Base-by-base conservation (phyloP, 2,113 vertebrate genomes). In the Pygoscelis adeliae region DNA sequence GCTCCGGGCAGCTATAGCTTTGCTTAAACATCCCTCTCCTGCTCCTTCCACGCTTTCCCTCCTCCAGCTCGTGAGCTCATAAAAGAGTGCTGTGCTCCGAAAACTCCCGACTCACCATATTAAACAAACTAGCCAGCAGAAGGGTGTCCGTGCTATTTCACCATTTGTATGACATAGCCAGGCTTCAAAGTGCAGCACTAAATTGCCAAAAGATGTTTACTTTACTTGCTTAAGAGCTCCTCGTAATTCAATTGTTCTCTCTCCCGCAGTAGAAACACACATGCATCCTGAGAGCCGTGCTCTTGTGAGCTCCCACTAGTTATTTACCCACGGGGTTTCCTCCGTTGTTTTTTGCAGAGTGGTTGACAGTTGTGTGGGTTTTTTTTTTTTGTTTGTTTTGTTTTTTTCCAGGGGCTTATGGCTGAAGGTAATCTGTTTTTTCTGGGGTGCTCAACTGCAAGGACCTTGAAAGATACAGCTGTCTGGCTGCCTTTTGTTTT, bases 201-300 rank as follows among this genome's bases (percentile, higher is more conserved):
- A 97, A 97, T 92, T 92, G 73, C 95, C 96, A 96, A 69, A 88
- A 96, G 94, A 96, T 93, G 90, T 95, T 98, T 96, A 96, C 82
- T 94, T 97, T 98, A 93, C 94, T 97, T 79, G 73, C 94, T 96
- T 98, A 89, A 84, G 93, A 88, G 93, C 93, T 97, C 96, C 78
- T 82, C 70, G 69, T 94, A 92, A 96, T 95, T 97, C 93, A 94
- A 87, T 98, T 97, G 90, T 97, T 98, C 87, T 73, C 94, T 94
- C 92, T 95, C 84, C 63, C 55, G 12, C 89, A 47, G 89, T 94
- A 95, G 92, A 88, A 89, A 53, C 90, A 89, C 96, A 95, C 93
- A 96, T 46, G 91, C 69, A 89, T 95, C 94, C 94, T 86, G 96
- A 96, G 79, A 93, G 89, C 77, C 3, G 10, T 59, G 93, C 91